Percentiles rank a stretch among this genome's conserved stretches.
phyloP scores from a whole-genome alignment of 2,888 invertebrate genomes.

The Gerris lacustris region DNA sequence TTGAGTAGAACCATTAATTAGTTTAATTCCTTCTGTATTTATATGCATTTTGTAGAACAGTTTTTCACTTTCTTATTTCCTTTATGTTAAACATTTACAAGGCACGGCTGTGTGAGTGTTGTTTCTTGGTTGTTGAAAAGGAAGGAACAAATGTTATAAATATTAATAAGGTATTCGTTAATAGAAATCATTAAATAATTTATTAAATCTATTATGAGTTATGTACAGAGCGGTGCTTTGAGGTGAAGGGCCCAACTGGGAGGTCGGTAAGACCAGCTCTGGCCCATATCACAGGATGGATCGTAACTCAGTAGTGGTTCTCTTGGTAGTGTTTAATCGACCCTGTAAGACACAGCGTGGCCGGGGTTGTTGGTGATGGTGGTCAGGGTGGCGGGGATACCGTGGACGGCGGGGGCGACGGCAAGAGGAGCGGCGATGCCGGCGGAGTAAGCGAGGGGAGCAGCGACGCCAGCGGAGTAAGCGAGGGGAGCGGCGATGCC shows the following conservation, averaged over 20 bases:
- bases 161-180: no score
- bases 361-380: conserved; percentile 38
- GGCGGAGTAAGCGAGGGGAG: conserved; percentile 27
- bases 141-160: no score
- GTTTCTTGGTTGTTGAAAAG: no score
- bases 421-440: conserved; percentile 15
- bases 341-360: conserved; percentile 38
- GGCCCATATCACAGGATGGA: not conserved
- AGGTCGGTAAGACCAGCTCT: conserved; percentile 8
- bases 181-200: not conserved
- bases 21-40: no score
- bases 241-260: conserved; percentile 5
- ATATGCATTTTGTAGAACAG: no score
- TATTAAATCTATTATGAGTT: conserved; percentile 5
- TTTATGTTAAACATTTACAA: no score
- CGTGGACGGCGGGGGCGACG: conserved; percentile 27
- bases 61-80: no score
- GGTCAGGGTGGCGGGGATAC: conserved; percentile 34
- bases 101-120: no score
- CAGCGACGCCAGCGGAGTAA: conserved; percentile 27
- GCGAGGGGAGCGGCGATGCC: conserved; percentile 25
- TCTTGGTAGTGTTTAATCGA: conserved; percentile 34
- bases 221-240: conserved; percentile 10
- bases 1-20: no score
- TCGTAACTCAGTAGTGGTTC: not conserved